Base-by-base conservation (phyloP, 2,113 vertebrate species). In the Aplodontia rufa region DNA sequence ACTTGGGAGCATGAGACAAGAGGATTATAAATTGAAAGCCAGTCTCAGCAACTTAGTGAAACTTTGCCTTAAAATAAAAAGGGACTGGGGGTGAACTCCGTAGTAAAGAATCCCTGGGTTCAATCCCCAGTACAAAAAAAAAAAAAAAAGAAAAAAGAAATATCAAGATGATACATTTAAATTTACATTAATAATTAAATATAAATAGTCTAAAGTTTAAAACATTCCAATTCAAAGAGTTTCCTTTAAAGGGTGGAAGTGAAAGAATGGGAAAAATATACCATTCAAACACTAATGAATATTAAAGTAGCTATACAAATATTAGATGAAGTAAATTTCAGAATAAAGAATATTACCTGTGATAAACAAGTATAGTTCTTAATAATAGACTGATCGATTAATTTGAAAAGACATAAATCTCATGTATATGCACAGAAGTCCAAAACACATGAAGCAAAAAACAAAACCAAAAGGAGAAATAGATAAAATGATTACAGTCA, bases 151-250 rank as follows among this genome's bases (percentile, higher is more conserved):
- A 26, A 80, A 24, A 76, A 71, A 90, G 30, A 71, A 53, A 37
- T 12, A 53, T n/a, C n/a, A n/a, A 79, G 37, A 53, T 79, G 68
- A 76, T 42, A 81, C 79, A 85, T 11, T 66, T 94, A n/a, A n/a
- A 89, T 75, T 85, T n/a, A 58, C 87, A 60, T 51, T 26, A 13
- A 35, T 53, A 87, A 88, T 51, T 75, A 96, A 87, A 64, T 95
- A 24, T 60, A 69, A 82, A 80, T 84, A 26, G 5, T 75, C 74
- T 79, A 58, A 92, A 90, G 32, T n/a, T 37, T 47, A 74, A 92
- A 79, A 45, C 60, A 62, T 69, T 45, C 42, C n/a, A 69, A 60
- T 45, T 89, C 84, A 84, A 69, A 79, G 19, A 75, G 7, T 19
- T 72, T 55, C 28, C 45, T 91, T 62, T 47, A n/a, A 84, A 74